Evolutionary conservation across 2,113 vertebrate species (phyloP).

Genomic region (Carettochelys insculpta): DNA sequence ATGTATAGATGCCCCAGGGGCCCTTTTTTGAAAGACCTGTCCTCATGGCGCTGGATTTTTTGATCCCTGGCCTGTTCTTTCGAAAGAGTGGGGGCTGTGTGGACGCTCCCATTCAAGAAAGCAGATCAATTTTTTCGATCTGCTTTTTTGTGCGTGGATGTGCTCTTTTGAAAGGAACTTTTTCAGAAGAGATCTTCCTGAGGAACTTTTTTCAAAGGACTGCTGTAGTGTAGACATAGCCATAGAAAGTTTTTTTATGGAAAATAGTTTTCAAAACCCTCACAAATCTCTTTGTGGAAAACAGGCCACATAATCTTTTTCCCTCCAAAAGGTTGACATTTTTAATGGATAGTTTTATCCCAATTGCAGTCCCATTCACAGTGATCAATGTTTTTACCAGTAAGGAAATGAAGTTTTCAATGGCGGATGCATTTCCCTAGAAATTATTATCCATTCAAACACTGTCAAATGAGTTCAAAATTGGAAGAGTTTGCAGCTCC

Average conservation of each 20-base stretch:
- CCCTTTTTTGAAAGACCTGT: too few species aligned
- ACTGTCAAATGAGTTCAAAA: neutral
- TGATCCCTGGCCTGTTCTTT: too few species aligned
- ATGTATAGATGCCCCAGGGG: too few species aligned
- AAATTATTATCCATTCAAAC: neutral
- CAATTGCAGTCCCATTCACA: neutral
- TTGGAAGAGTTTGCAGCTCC: neutral
- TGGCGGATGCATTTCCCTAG: neutral
- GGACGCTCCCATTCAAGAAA: too few species aligned
- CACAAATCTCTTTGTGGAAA: neutral
- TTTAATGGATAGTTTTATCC: neutral
- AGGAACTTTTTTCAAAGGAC: too few species aligned
- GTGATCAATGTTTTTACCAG: neutral
- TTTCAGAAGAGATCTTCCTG: too few species aligned
- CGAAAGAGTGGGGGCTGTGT: too few species aligned
- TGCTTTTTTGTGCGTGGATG: too few species aligned
- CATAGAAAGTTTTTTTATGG: constrained; percentile 25
- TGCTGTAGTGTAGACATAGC: too few species aligned
- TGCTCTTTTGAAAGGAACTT: too few species aligned
- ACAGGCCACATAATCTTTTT: neutral
- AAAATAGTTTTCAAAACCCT: neutral
- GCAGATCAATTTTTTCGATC: too few species aligned
- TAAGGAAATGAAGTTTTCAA: neutral
- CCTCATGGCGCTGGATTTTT: too few species aligned
- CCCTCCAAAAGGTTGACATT: neutral